Evolutionary conservation across 2,888 invertebrate species (phyloP), one percentile per base, ranked within the genome.

Genomic region (Acleris holmiana): DNA sequence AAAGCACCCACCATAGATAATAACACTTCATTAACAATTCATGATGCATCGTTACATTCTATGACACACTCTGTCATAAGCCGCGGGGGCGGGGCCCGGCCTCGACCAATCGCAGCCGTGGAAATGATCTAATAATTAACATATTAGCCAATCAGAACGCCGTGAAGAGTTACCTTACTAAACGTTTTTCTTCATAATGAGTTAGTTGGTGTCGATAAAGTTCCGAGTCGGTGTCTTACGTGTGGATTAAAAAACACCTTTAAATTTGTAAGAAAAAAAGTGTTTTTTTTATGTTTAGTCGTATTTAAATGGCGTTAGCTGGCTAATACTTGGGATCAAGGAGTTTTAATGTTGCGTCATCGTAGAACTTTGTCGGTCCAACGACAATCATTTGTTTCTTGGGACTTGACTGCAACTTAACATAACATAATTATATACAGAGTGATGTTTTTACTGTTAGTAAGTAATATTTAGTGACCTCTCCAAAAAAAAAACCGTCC

Each of bases 11-110:
- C 47, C 67, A 46, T 10, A 40, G 60, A 69, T 88, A 89, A 89
- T 89, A 84, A 82, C 82, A 80, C 80, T 84, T 84, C 85, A 86
- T 91, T 82, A 90, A 83, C 71, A 75, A 89, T 89, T 86, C 83
- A 88, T 62, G 74, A 72, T 65, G 74, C 76, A 79, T 76, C 77
- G 83, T 87, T 88, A 86, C 83, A 78, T 68, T 68, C 71, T 68
- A 75, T 85, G 83, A 76, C 82, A 83, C 83, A 83, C 83, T 82
- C 71, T 67, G 58, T 60, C 54, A 65, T 65, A 59, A 65, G 65
- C 41, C 78, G 73, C 72, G 69, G 65, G 74, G 90, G 89, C 86
- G 88, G 79, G 80, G 81, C 76, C 61, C 57, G 4, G 57, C 13
- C 49, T 57, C 73, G 67, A 67, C 90, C 90, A 89, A 89, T 89